phyloP scores from a whole-genome alignment of 2,113 vertebrate genomes.

The Lutjanus erythropterus region DNA sequence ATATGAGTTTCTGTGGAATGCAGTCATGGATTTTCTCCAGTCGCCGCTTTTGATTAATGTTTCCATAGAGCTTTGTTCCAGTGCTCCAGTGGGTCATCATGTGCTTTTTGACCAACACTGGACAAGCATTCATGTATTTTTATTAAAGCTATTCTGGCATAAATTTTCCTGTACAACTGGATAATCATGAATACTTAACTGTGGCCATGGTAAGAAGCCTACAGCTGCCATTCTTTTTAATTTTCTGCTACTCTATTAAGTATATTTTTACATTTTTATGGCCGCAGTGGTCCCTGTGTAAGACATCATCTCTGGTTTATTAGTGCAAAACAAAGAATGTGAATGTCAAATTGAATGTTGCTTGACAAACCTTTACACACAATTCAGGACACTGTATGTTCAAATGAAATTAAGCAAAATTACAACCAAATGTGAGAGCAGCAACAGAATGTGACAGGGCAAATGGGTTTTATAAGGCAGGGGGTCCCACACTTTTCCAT shows the following conservation, averaged over 20 bases:
- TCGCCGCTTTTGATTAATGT: slow-evolving; percentile 41
- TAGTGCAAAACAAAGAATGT: not conserved
- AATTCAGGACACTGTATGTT: not conserved
- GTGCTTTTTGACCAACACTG: slow-evolving; percentile 53
- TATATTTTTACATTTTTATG: not conserved
- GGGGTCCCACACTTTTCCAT: too few relatives aligned
- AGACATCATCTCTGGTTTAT: not conserved
- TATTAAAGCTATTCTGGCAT: slow-evolving; percentile 38
- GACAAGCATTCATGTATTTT: slow-evolving; percentile 51
- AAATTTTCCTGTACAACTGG: slow-evolving; percentile 33
- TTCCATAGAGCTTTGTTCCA: slow-evolving; percentile 46
- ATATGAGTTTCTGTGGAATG: slow-evolving; percentile 16
- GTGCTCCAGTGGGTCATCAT: slow-evolving; percentile 57
- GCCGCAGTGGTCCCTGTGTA: too few relatives aligned
- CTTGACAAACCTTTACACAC: too few relatives aligned
- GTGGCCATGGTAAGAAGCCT: not conserved
- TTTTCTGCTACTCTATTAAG: not conserved
- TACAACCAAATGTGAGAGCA: not conserved
- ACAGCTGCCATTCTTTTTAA: not conserved
- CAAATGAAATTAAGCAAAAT: not conserved
- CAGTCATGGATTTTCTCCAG: slow-evolving; percentile 22
- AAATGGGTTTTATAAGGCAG: too few relatives aligned
- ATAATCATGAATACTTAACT: slow-evolving; percentile 4
- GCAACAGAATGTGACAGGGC: too few relatives aligned
- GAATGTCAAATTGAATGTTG: too few relatives aligned